Conservation (phyloP, 2,113 vertebrate genomes). For the Ochotona princeps region DNA sequence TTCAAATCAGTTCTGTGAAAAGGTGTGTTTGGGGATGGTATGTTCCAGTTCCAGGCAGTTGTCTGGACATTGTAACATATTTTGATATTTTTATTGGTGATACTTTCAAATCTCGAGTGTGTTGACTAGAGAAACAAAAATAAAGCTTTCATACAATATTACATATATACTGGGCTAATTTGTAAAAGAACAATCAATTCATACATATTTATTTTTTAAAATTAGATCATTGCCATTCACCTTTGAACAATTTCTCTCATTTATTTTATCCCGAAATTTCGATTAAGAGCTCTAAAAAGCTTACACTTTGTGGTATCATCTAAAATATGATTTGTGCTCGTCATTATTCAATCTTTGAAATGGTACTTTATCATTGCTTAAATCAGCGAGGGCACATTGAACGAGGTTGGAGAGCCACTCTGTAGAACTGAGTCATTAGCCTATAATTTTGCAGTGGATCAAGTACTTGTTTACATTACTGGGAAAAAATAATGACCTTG, state of each 20-base stretch:
- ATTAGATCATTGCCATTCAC: conserved; percentile 2
- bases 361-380: conserved; percentile 81
- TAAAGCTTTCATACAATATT: conserved; percentile 27
- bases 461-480: conserved; percentile 86
- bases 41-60: neutral
- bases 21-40: neutral
- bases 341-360: conserved; percentile 83
- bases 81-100: neutral
- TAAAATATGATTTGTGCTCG: conserved; percentile 76
- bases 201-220: conserved; percentile 22
- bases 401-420: conserved; percentile 79
- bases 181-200: neutral
- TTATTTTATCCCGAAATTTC: conserved; percentile 21
- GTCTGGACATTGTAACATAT: neutral
- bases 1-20: neutral
- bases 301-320: conserved; percentile 62
- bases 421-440: conserved; percentile 81
- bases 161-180: conserved; percentile 7
- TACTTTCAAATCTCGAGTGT: conserved; percentile 1
- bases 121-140: neutral
- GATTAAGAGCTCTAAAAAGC: conserved; percentile 69
- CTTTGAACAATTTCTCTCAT: conserved; percentile 38
- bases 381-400: conserved; percentile 82
- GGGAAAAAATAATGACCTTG: conserved; percentile 82
- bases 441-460: conserved; percentile 81